Evolutionary conservation across 2,797 vertebrate genomes (phyloP), one percentile per base, ranked within the genome.

Genomic region (Luscinia luscinia): DNA sequence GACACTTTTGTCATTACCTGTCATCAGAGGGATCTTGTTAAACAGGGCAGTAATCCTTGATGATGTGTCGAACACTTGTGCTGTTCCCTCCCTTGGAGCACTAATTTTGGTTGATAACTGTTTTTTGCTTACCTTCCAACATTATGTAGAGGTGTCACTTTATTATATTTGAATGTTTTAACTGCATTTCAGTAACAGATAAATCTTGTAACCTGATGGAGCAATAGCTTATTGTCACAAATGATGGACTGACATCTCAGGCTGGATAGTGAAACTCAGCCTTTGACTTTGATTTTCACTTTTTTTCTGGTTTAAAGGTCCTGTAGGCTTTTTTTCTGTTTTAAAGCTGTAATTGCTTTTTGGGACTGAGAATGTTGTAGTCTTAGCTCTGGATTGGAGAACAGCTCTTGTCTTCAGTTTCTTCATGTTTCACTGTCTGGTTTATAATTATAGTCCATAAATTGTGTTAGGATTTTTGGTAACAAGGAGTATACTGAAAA

Each of bases 341-440:
- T 92, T 92, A 75, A 93, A 83, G 62, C 57, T 90, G 11, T 58
- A 95, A 84, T 89, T 95, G 75, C 32, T 91, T 92, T 93, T 77
- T 20, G 32, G 48, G 54, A 63, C 54, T 62, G 46, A 63, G 78
- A 74, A 86, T 1, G 0, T 58, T 90, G 46, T 76, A 41, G 67
- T 68, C 91, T 73, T 92, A 94, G 64, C 13, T 34, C 43, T 32
- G 62, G 52, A 66, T 51, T 90, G 64, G 34, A 81, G 63, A 95
- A 62, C 69, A 95, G 80, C 83, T 88, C 74, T 93, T 84, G 72
- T 86, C 84, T 94, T 91, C 62, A 34, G 27, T 91, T 76, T 59
- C 46, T 93, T 40, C 58, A 77, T 85, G 34, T 77, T 83, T 96
- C 67, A 73, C 40, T 95, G 84, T 86, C 93, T 96, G 34, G 11